Conservation (phyloP, 2,888 invertebrate genomes). For the Melikaiella ostensackeni region DNA sequence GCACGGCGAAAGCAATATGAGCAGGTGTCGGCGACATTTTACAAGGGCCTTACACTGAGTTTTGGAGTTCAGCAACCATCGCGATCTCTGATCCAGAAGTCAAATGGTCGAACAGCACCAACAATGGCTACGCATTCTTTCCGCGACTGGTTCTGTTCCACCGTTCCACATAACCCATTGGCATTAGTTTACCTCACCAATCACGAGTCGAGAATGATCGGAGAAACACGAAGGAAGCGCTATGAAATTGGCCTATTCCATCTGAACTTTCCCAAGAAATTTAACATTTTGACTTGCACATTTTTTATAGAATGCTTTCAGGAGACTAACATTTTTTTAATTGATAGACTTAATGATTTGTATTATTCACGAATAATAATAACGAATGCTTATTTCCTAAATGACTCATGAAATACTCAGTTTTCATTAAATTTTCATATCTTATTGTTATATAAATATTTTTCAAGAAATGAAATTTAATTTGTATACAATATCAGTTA, state of each 20-base stretch:
- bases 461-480: too few relatives aligned
- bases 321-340: too few relatives aligned
- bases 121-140: conserved; percentile 78
- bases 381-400: too few relatives aligned
- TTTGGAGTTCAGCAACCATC: conserved; percentile 79
- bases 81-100: conserved; percentile 76
- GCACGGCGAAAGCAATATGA: conserved; percentile 76
- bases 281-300: too few relatives aligned
- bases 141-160: conserved; percentile 72
- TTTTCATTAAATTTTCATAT: too few relatives aligned
- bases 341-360: too few relatives aligned
- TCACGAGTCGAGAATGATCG: conserved; percentile 7
- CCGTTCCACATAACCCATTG: conserved; percentile 59
- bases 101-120: conserved; percentile 76
- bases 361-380: too few relatives aligned
- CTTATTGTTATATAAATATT: too few relatives aligned
- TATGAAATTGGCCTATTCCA: not conserved
- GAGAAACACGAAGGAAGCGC: not conserved
- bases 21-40: conserved; percentile 75
- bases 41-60: conserved; percentile 76
- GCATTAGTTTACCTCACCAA: conserved; percentile 17
- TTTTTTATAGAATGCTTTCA: too few relatives aligned
- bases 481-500: too few relatives aligned
- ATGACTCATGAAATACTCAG: too few relatives aligned
- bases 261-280: not conserved